These are phyloP conservation scores for Prochilodus magdalenae DNA, from an alignment of 2,113 vertebrate species.

Conservation along the genomic window DNA sequence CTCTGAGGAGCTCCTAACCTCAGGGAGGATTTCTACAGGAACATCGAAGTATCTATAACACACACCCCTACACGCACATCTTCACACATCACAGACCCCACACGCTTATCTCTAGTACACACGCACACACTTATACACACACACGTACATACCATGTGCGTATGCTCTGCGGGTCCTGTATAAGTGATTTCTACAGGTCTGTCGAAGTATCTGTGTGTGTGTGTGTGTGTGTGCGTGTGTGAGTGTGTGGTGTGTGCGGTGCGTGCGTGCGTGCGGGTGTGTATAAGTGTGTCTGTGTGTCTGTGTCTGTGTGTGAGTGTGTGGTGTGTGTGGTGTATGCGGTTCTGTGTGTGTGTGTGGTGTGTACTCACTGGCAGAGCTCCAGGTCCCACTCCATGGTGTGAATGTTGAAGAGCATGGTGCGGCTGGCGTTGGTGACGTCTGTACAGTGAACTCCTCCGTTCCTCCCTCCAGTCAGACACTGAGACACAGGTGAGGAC, in stretches of 20 bases:
- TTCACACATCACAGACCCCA: too few relatives aligned
- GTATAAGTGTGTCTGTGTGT: too few relatives aligned
- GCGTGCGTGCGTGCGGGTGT: too few relatives aligned
- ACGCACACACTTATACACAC: too few relatives aligned
- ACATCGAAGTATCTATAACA: slow-evolving; percentile 89
- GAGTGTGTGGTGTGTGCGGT: background rate
- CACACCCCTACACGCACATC: background rate
- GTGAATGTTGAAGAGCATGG: slow-evolving; percentile 98
- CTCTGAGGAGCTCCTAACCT: slow-evolving; percentile 92
- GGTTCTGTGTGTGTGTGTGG: too few relatives aligned
- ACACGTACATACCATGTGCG: too few relatives aligned
- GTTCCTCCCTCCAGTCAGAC: slow-evolving; percentile 87
- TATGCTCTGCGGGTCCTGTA: too few relatives aligned
- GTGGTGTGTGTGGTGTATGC: too few relatives aligned
- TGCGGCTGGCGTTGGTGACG: slow-evolving; percentile 95
- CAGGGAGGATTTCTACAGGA: slow-evolving; percentile 91
- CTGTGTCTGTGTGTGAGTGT: background rate
- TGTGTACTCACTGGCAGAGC: slow-evolving; percentile 86
- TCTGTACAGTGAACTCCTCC: slow-evolving; percentile 94
- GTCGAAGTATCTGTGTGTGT: too few relatives aligned
- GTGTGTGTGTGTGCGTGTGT: too few relatives aligned
- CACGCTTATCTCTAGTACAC: too few relatives aligned
- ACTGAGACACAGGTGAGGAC: slow-evolving; percentile 68
- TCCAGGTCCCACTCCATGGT: slow-evolving; percentile 94
- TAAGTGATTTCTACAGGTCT: too few relatives aligned